Conservation (phyloP, 2,113 vertebrate genomes). For the Macrotis lagotis region DNA sequence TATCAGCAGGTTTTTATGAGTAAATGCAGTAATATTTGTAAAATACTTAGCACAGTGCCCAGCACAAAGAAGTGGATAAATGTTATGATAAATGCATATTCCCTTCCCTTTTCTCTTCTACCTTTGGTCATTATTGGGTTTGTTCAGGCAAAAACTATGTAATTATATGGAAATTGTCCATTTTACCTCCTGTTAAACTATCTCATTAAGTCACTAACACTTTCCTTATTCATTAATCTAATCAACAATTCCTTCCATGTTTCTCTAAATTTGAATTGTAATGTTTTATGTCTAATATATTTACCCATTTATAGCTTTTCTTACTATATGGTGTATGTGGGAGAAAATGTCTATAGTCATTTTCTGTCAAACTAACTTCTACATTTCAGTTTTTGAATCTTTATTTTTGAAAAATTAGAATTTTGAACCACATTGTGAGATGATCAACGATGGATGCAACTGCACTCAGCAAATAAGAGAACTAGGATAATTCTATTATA, state of each 20-base stretch:
- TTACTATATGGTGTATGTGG: not conserved
- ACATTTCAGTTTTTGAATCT: too few relatives aligned
- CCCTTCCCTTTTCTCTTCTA: not conserved
- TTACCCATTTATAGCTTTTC: not conserved
- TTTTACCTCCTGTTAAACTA: not conserved
- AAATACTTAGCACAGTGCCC: not conserved
- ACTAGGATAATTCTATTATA: too few relatives aligned
- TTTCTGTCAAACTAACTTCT: not conserved
- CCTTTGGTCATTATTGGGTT: not conserved
- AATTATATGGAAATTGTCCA: not conserved
- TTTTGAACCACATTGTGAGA: too few relatives aligned
- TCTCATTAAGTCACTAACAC: not conserved
- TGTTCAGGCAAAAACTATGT: not conserved
- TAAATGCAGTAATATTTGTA: not conserved
- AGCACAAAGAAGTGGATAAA: not conserved
- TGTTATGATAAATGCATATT: not conserved
- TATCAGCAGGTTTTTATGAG: not conserved
- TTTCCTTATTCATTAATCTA: not conserved
- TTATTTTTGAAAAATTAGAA: too few relatives aligned
- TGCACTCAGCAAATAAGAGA: too few relatives aligned
- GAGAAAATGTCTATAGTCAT: not conserved
- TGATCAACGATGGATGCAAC: too few relatives aligned
- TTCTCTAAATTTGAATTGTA: not conserved
- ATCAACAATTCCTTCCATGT: not conserved
- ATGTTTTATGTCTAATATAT: not conserved